Evolutionary conservation across 2,113 vertebrate genomes (phyloP).

Genomic region (Ptyas mucosa): DNA sequence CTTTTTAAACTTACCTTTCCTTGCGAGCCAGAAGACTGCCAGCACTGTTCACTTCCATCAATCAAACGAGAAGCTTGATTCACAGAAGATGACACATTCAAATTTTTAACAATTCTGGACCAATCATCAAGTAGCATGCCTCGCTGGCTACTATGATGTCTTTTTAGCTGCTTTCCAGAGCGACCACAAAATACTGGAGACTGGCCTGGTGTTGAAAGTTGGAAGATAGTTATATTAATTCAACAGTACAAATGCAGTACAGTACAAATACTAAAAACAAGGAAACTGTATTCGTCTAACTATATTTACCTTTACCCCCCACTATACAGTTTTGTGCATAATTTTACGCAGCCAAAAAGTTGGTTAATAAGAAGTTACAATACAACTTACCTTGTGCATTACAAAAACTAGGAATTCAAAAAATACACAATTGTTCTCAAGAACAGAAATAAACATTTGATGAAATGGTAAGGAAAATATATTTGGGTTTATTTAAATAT

Average conservation of each 20-base stretch:
- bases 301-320: background rate
- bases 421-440: background rate
- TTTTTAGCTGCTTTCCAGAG: conserved; percentile 93
- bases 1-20: conserved; percentile 80
- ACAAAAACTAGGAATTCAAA: background rate
- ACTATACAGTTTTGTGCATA: background rate
- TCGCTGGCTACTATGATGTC: conserved; percentile 83
- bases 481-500: conserved; percentile 87
- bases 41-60: conserved; percentile 90
- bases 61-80: conserved; percentile 93
- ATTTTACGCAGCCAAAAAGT: background rate
- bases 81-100: conserved; percentile 90
- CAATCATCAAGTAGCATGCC: conserved; percentile 95
- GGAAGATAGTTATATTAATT: background rate
- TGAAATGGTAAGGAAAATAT: conserved; percentile 21
- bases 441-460: background rate
- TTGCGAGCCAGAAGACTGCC: conserved; percentile 98
- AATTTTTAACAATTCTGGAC: conserved; percentile 91
- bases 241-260: background rate
- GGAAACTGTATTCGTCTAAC: background rate
- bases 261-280: background rate
- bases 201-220: conserved; percentile 70
- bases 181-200: conserved; percentile 90
- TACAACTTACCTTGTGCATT: background rate
- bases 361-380: background rate